Conservation (phyloP, 2,888 invertebrate species). For the Crepidodera aurea region DNA sequence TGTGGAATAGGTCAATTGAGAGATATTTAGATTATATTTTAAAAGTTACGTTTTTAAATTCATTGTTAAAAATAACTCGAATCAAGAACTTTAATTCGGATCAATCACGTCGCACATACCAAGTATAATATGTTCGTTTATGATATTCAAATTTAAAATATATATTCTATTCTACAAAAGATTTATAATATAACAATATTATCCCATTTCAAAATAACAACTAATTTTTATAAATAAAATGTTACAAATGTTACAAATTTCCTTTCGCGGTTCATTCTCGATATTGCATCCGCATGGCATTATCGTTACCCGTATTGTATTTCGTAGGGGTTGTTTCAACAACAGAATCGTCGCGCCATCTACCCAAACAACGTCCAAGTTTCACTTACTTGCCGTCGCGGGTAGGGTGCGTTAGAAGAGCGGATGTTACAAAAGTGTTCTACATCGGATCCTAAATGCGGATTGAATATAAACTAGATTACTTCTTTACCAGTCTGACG, state of each 20-base stretch:
- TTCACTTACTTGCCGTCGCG: conserved; percentile 8
- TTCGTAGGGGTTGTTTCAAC: conserved; percentile 16
- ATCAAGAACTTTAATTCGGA: no score
- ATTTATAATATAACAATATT: no score
- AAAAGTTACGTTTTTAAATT: neutral
- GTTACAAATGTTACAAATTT: no score
- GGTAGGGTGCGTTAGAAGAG: conserved; percentile 28
- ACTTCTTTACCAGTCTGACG: neutral
- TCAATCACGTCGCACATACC: no score
- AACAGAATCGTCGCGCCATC: conserved; percentile 23
- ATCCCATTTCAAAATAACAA: no score
- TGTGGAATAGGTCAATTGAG: neutral
- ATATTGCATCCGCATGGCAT: no score
- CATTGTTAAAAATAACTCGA: no score
- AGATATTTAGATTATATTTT: neutral
- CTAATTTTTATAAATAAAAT: no score
- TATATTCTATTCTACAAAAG: no score
- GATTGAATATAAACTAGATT: neutral
- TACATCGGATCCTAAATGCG: conserved; percentile 19
- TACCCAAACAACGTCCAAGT: conserved; percentile 13
- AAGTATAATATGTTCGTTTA: no score
- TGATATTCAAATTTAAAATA: no score
- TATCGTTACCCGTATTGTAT: neutral
- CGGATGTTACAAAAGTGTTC: conserved; percentile 11
- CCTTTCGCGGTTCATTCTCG: no score